Percentiles rank a stretch among this genome's conserved stretches.
Evolutionary conservation across 2,888 invertebrate genomes (phyloP).

Genomic region (Poecilus cupreus): DNA sequence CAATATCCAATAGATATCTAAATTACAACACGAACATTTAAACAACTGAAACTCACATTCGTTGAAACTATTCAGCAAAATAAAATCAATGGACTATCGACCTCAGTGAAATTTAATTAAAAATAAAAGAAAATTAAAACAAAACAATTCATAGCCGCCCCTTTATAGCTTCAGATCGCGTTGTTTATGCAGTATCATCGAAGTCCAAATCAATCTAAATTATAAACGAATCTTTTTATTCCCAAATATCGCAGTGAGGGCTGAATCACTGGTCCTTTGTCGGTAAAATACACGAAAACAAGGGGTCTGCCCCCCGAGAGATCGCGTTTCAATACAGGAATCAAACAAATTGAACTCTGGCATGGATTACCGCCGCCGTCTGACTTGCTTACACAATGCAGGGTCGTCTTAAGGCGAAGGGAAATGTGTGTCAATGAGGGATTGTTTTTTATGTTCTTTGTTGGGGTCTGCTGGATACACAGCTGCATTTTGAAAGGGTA

Average conservation of each 20-base stretch:
- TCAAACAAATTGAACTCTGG: conserved; percentile 32
- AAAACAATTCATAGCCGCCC: not conserved
- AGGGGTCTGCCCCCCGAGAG: conserved; percentile 10
- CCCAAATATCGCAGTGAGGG: conserved; percentile 8
- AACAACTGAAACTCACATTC: not conserved
- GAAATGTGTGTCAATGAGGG: conserved; percentile 35
- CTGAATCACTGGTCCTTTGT: conserved; percentile 32
- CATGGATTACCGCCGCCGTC: conserved; percentile 6
- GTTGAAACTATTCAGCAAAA: not conserved
- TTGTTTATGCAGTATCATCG: conserved; percentile 33
- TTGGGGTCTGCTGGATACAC: not conserved
- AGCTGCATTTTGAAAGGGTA: not conserved
- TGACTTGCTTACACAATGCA: conserved; percentile 7
- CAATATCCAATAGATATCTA: conserved; percentile 1
- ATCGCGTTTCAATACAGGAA: conserved; percentile 41
- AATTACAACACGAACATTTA: not conserved
- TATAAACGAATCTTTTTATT: conserved; percentile 45
- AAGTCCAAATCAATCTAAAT: conserved; percentile 33
- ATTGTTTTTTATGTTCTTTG: conserved; percentile 27
- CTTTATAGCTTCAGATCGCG: not conserved
- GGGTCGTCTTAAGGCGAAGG: conserved; percentile 24
- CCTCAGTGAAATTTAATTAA: conserved; percentile 34
- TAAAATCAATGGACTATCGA: conserved; percentile 5
- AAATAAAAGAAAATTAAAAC: conserved; percentile 31
- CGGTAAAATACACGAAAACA: conserved; percentile 20